These are phyloP conservation scores for Acestrorhynchus altus DNA, from an alignment of 2,797 vertebrate genomes.

Conservation along the genomic window DNA sequence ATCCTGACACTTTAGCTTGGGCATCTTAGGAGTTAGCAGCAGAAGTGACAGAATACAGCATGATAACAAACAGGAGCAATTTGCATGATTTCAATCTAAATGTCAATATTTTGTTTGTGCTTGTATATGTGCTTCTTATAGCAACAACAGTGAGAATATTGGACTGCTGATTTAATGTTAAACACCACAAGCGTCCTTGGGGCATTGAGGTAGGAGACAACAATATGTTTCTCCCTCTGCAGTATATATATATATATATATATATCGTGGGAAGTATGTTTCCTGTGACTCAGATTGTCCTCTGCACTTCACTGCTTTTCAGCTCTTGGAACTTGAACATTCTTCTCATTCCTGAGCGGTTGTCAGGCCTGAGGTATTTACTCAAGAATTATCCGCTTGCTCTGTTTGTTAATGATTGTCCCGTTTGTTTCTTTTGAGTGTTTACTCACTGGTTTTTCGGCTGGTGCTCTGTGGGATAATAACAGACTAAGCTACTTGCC, in stretches of 20 bases:
- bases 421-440: conserved; percentile 14
- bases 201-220: background rate
- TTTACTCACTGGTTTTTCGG: conserved; percentile 32
- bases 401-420: conserved; percentile 50
- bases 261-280: background rate
- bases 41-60: background rate
- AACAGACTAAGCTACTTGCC: conserved; percentile 4
- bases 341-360: conserved; percentile 45
- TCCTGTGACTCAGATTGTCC: conserved; percentile 5
- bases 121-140: background rate
- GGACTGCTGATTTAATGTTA: background rate
- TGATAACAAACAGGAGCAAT: conserved; percentile 5
- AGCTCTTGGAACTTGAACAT: conserved; percentile 34
- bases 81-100: conserved; percentile 18
- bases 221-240: background rate
- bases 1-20: conserved; percentile 3
- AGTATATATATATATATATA: no score
- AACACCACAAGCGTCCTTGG: background rate
- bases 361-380: conserved; percentile 45
- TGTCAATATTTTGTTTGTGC: conserved; percentile 1
- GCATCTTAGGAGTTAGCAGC: background rate
- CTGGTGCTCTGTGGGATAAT: conserved; percentile 12
- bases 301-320: conserved; percentile 14
- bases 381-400: conserved; percentile 30
- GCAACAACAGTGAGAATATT: background rate